These are phyloP conservation scores for Porites australiensis DNA, from an alignment of 64 coral and sea anemone species.

Conservation along the genomic window DNA sequence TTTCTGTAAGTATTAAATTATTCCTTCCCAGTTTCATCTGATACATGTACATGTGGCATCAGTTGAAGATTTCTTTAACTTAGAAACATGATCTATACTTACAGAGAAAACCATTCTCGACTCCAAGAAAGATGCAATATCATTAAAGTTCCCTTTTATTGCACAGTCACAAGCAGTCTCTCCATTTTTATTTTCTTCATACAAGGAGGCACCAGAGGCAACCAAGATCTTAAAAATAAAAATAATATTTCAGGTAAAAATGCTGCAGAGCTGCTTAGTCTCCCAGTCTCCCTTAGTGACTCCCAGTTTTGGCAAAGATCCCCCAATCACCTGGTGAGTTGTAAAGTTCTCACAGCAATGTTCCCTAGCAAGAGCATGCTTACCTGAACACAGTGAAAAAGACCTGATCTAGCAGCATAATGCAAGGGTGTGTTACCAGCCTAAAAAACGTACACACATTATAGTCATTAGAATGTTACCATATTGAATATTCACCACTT, in stretches of 20 bases:
- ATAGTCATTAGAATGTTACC: neutral
- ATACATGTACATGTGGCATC: no score
- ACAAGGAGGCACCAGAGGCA: constrained; percentile 76
- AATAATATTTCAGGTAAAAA: neutral
- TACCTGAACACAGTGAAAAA: constrained; percentile 95
- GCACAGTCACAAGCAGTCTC: constrained; percentile 98
- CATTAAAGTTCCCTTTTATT: constrained; percentile 81
- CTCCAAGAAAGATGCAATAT: constrained; percentile 97
- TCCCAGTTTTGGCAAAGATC: no score
- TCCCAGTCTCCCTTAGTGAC: no score
- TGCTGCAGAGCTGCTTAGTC: no score
- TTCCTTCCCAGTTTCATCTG: no score
- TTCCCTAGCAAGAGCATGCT: neutral
- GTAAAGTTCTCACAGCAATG: no score
- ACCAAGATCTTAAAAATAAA: constrained; percentile 77
- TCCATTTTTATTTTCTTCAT: constrained; percentile 89
- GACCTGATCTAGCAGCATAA: constrained; percentile 88
- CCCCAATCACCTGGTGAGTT: no score
- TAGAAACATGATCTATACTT: constrained; percentile 26
- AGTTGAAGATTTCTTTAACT: no score
- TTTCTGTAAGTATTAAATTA: no score
- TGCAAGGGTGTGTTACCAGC: constrained; percentile 88
- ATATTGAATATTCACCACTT: no score
- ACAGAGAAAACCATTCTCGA: constrained; percentile 99
- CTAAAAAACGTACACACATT: constrained; percentile 30